phyloP scores from a whole-genome alignment of 2,797 vertebrate genomes.

The Arrhamphus sclerolepis region DNA sequence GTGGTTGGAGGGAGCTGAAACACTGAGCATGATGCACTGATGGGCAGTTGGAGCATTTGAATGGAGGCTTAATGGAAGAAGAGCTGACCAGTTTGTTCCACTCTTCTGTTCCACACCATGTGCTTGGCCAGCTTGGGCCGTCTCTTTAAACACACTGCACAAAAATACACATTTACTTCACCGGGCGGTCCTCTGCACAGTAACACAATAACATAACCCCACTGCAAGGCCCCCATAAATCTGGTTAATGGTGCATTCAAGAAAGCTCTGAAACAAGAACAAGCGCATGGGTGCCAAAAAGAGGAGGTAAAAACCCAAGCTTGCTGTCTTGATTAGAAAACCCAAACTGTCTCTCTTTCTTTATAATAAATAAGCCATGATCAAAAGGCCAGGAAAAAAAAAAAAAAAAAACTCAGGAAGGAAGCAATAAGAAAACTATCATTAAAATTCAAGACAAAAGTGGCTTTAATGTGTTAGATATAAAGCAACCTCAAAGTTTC shows the following conservation, averaged over 20 bases:
- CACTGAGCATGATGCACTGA: conserved; percentile 45
- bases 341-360: conserved; percentile 38
- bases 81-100: conserved; percentile 76
- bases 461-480: neutral
- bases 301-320: conserved; percentile 31
- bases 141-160: conserved; percentile 59
- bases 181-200: conserved; percentile 47
- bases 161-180: conserved; percentile 67
- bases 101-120: conserved; percentile 38
- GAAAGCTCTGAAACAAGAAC: conserved; percentile 33
- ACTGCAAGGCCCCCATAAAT: conserved; percentile 55
- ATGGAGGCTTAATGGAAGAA: conserved; percentile 51
- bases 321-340: conserved; percentile 30
- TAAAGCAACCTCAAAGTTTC: no score
- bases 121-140: conserved; percentile 52
- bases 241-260: conserved; percentile 43
- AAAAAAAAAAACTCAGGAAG: neutral
- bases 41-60: conserved; percentile 11
- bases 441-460: conserved; percentile 9
- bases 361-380: conserved; percentile 49
- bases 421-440: no score
- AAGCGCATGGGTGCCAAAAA: conserved; percentile 30
- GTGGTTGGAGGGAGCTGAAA: neutral
- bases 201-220: conserved; percentile 59
- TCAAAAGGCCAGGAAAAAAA: conserved; percentile 15